Conservation (phyloP, 2,113 vertebrate genomes). For the Galeopterus variegatus region DNA sequence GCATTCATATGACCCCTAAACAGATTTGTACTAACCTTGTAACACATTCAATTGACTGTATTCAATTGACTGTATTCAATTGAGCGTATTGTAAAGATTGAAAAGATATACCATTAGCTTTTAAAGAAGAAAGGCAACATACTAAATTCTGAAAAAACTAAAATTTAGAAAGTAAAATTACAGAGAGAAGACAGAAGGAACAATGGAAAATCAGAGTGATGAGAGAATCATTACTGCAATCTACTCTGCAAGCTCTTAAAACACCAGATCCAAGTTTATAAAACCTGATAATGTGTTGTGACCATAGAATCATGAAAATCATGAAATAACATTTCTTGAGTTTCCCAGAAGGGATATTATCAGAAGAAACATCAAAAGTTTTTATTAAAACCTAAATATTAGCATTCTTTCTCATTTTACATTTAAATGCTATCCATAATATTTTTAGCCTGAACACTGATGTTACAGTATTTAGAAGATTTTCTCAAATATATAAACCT, state of each 20-base stretch:
- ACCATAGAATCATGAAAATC: background rate
- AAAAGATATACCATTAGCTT: background rate
- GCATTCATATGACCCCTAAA: background rate
- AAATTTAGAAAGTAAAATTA: background rate
- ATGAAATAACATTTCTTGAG: background rate
- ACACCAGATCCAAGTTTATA: background rate
- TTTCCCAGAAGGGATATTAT: background rate
- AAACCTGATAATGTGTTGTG: background rate
- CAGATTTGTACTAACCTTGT: background rate
- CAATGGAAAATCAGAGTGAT: background rate
- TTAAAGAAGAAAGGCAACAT: background rate
- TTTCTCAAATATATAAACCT: conserved; percentile 51
- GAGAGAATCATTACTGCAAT: background rate
- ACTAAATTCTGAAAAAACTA: background rate
- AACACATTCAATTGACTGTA: no score
- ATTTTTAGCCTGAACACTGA: background rate
- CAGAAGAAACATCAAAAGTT: background rate
- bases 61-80: background rate
- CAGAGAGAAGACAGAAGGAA: background rate
- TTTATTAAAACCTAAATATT: background rate
- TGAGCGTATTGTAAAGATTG: background rate
- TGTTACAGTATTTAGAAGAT: background rate
- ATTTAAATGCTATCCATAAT: background rate
- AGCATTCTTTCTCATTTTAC: conserved; percentile 4
- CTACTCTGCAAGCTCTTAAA: background rate